phyloP scores from a whole-genome alignment of 2,113 vertebrate genomes.

The Meles meles region DNA sequence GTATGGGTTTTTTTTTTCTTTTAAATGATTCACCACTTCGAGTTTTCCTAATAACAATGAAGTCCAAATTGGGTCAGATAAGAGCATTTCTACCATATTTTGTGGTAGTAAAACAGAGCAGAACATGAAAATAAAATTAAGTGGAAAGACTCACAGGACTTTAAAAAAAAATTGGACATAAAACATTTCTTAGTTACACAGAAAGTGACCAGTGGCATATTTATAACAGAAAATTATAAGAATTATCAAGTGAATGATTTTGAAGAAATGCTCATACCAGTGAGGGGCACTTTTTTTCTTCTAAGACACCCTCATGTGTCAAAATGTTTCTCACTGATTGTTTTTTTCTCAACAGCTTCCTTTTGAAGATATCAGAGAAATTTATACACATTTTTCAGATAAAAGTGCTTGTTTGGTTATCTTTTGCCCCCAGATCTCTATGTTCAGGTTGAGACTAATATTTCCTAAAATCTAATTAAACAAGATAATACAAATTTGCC shows the following conservation, averaged over 20 bases:
- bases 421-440: not conserved
- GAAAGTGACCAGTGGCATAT: not conserved
- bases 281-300: not conserved
- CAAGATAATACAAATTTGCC: not conserved
- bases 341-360: not conserved
- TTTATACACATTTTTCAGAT: not conserved
- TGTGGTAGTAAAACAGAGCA: not conserved
- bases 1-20: not conserved
- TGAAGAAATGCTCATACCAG: not conserved
- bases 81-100: not conserved
- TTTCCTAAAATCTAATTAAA: slow-evolving; percentile 7
- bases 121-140: not conserved
- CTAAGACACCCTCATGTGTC: not conserved
- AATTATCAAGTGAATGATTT: not conserved
- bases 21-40: not conserved
- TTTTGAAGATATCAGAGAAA: not conserved
- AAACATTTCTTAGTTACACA: not conserved
- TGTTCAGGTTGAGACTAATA: not conserved
- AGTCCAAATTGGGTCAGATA: not conserved
- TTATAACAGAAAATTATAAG: not conserved
- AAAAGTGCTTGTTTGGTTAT: not conserved
- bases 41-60: not conserved
- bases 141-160: not conserved
- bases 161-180: not conserved
- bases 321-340: not conserved